A percentile compares a stretch with the other conserved stretches of the same genome.
Evolutionary conservation across 2,888 invertebrate species (phyloP).

Genomic region (Aplocera efformata): DNA sequence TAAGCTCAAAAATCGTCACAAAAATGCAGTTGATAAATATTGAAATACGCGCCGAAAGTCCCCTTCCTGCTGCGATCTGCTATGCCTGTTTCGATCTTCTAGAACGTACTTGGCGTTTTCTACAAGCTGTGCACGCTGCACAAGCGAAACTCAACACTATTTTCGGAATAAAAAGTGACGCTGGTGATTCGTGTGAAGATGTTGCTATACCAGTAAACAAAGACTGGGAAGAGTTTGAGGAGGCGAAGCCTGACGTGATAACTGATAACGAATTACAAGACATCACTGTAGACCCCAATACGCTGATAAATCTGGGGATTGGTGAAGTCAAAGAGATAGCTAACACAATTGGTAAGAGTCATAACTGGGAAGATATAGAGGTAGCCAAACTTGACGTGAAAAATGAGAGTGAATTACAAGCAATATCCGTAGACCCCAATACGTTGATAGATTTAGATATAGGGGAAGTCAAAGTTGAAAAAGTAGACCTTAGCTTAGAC

Average conservation of each 20-base stretch:
- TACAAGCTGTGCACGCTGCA: constrained; percentile 58
- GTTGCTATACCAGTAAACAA: constrained; percentile 55
- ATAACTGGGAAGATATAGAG: constrained; percentile 62
- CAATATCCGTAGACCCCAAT: constrained; percentile 40
- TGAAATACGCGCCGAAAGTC: constrained; percentile 45
- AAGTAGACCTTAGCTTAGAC: constrained; percentile 30
- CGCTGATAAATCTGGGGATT: constrained; percentile 32
- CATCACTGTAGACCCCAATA: constrained; percentile 38
- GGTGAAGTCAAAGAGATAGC: too few relatives aligned
- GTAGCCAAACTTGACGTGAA: constrained; percentile 53
- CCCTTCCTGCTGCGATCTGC: constrained; percentile 63
- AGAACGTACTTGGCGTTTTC: constrained; percentile 66
- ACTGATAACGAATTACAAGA: constrained; percentile 32
- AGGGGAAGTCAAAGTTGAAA: constrained; percentile 45
- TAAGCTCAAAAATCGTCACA: constrained; percentile 53
- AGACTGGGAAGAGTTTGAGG: constrained; percentile 59
- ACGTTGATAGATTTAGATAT: constrained; percentile 33
- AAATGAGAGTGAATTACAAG: constrained; percentile 32
- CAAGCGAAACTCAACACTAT: constrained; percentile 55
- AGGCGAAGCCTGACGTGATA: constrained; percentile 53
- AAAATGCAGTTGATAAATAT: constrained; percentile 73
- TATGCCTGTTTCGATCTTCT: constrained; percentile 67
- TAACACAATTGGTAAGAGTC: too few relatives aligned
- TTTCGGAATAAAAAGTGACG: constrained; percentile 34
- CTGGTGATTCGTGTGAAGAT: constrained; percentile 18